phyloP scores from a whole-genome alignment of 1,140 invertebrate species.

The Drosophila navojoa region DNA sequence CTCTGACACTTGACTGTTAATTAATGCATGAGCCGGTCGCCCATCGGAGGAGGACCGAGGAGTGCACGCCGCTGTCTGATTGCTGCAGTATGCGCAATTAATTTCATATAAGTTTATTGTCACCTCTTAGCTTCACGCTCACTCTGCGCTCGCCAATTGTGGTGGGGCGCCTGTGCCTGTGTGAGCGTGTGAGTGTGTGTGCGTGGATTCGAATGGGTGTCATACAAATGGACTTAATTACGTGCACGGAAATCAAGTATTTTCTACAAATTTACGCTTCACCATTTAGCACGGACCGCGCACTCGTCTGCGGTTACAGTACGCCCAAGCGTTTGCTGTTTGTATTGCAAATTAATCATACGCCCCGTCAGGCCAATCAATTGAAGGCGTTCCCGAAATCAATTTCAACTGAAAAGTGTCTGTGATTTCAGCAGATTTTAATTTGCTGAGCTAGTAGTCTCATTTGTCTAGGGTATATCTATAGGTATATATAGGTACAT shows the following conservation, averaged over 20 bases:
- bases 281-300: conserved; percentile 41
- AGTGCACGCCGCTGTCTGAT: conserved; percentile 30
- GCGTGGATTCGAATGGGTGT: too few relatives aligned
- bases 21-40: conserved; percentile 73
- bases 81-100: conserved; percentile 75
- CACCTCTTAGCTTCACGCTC: conserved; percentile 63
- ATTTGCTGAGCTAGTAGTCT: not conserved
- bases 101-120: conserved; percentile 82
- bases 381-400: conserved; percentile 47
- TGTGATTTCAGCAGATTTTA: not conserved
- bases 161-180: conserved; percentile 1
- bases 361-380: conserved; percentile 56
- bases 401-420: conserved; percentile 20
- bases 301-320: conserved; percentile 62
- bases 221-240: conserved; percentile 80
- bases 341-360: conserved; percentile 82
- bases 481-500: not conserved
- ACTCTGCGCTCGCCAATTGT: conserved; percentile 44
- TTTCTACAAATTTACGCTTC: conserved; percentile 77
- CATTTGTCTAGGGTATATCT: not conserved
- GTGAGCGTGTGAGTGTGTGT: not conserved
- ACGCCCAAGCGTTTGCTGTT: conserved; percentile 59
- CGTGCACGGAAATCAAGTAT: conserved; percentile 80
- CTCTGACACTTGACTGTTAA: conserved; percentile 79
- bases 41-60: conserved; percentile 44